phyloP scores from a whole-genome alignment of 1,140 invertebrate species.

The Drosophila murphyi region DNA sequence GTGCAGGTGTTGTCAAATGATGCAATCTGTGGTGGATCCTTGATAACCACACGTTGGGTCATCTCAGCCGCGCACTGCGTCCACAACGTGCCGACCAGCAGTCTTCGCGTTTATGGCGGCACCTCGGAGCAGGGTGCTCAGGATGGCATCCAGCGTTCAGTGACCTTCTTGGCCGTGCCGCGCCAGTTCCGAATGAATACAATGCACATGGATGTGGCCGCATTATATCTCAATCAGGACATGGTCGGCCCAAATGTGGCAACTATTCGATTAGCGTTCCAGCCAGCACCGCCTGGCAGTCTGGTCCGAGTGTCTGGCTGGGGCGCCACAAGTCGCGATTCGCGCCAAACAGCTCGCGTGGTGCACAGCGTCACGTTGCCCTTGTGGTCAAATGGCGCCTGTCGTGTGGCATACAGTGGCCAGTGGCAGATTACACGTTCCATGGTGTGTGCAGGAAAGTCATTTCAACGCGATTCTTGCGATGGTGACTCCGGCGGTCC shows the following conservation, averaged over 20 bases:
- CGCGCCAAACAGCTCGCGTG: constrained; percentile 32
- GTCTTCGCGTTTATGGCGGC: constrained; percentile 54
- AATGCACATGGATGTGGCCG: constrained; percentile 66
- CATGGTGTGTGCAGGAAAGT: constrained; percentile 56
- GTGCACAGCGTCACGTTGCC: constrained; percentile 60
- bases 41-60: constrained; percentile 56
- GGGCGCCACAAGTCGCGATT: constrained; percentile 28
- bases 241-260: constrained; percentile 52
- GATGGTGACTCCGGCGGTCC: constrained; percentile 68
- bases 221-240: constrained; percentile 28
- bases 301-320: constrained; percentile 62
- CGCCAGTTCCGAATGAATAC: constrained; percentile 46
- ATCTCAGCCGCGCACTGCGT: constrained; percentile 67
- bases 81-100: constrained; percentile 1
- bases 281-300: constrained; percentile 26
- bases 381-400: constrained; percentile 53
- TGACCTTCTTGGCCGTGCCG: constrained; percentile 39
- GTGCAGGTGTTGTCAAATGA: constrained; percentile 52
- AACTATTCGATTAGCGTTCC: constrained; percentile 51
- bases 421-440: constrained; percentile 45
- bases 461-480: constrained; percentile 55
- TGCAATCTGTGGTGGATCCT: constrained; percentile 60
- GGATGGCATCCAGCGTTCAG: constrained; percentile 35
- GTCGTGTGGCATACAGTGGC: constrained; percentile 40
- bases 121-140: constrained; percentile 53